Conservation (phyloP, 2,797 vertebrate genomes). For the Sebastes vulpes region DNA sequence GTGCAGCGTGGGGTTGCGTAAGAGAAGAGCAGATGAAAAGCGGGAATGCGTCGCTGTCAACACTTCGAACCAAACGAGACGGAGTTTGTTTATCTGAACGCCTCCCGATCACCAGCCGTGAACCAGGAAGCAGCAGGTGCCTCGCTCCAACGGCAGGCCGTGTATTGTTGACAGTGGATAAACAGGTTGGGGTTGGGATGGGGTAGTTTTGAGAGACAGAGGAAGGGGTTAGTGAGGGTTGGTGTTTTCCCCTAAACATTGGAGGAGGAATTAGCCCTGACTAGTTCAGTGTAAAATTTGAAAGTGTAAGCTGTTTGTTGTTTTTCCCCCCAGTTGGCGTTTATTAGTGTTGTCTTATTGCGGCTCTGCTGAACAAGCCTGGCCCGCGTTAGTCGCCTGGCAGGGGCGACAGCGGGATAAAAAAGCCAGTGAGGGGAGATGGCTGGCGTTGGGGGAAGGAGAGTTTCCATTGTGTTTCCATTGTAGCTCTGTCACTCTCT, state of each 20-base stretch:
- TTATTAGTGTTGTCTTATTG: conserved; percentile 81
- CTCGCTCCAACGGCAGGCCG: conserved; percentile 79
- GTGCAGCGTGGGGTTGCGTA: conserved; percentile 62
- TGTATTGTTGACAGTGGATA: conserved; percentile 83
- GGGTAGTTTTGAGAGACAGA: conserved; percentile 50
- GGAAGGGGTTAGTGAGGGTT: conserved; percentile 56
- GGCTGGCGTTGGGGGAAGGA: conserved; percentile 65
- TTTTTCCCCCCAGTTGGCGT: conserved; percentile 66
- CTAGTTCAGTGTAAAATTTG: conserved; percentile 80
- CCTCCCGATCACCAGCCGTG: conserved; percentile 65
- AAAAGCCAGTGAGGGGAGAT: conserved; percentile 66
- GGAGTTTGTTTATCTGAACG: conserved; percentile 72
- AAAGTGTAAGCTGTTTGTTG: conserved; percentile 79
- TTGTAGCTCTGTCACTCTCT: conserved; percentile 83
- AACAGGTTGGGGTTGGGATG: conserved; percentile 83
- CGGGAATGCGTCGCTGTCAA: conserved; percentile 80
- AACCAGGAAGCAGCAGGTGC: conserved; percentile 88
- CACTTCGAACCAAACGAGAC: conserved; percentile 70
- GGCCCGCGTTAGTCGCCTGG: conserved; percentile 63
- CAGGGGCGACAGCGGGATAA: conserved; percentile 58
- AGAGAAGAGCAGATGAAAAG: conserved; percentile 73
- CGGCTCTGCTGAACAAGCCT: conserved; percentile 77
- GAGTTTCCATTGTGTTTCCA: conserved; percentile 77
- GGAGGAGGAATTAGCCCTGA: conserved; percentile 78
- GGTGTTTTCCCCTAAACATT: conserved; percentile 77